Conservation (phyloP, 2,113 vertebrate genomes). For the Cyanistes caeruleus region DNA sequence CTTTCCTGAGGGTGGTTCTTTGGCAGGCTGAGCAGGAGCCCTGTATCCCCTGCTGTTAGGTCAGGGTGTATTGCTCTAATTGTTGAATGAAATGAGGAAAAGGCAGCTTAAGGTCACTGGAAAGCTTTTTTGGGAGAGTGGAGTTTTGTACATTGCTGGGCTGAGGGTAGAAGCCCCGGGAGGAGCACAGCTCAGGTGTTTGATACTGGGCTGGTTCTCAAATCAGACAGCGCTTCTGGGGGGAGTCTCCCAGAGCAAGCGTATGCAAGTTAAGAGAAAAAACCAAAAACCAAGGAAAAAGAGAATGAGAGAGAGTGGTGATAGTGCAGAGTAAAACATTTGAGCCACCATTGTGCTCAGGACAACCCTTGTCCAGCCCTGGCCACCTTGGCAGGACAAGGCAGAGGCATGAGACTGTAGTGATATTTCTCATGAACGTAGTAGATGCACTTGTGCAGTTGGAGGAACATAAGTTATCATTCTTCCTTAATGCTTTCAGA, state of each 20-base stretch:
- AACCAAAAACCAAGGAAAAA: too few species aligned
- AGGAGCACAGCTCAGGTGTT: neutral
- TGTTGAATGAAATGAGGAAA: neutral
- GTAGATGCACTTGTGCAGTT: neutral
- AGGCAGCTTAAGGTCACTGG: neutral
- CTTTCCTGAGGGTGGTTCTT: neutral
- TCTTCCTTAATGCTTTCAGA: neutral
- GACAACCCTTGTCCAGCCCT: neutral
- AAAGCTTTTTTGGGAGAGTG: neutral
- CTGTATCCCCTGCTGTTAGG: accelerated
- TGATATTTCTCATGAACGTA: neutral
- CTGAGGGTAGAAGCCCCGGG: neutral
- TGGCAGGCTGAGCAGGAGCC: neutral
- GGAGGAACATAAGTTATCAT: neutral
- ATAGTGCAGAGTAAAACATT: neutral
- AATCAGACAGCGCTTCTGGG: neutral
- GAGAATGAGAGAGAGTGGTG: too few species aligned
- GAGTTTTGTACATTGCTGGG: neutral
- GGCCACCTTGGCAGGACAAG: neutral
- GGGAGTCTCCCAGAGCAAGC: neutral
- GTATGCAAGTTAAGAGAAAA: too few species aligned
- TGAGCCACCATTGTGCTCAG: neutral
- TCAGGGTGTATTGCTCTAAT: neutral
- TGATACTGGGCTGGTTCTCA: neutral
- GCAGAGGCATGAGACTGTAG: neutral